Base-by-base conservation (phyloP, 2,888 invertebrate genomes). In the Pegoplata infirma region DNA sequence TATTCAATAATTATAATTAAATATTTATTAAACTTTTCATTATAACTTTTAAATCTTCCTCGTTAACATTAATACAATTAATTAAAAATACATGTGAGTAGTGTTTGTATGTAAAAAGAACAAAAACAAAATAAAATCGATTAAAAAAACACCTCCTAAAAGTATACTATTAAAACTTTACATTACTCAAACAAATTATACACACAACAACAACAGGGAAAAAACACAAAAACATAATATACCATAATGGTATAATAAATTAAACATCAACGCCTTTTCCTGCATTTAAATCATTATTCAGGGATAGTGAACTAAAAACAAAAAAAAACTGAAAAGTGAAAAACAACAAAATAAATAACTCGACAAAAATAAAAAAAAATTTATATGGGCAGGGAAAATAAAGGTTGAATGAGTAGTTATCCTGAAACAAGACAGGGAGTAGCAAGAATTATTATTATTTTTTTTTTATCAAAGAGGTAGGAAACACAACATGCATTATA, bases 261-360 rank as follows among this genome's bases (percentile, higher is more conserved):
- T 79, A 79, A 79, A 79, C 71, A 79, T 79, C 79, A 79, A 79
- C 79, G 75, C 79, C 79, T 75, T 72, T 75, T 72, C 66, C 75
- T 71, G 75, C 75, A 72, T 75, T 79, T 67, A 75, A 79, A 72
- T 72, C 67, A 79, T 75, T 79, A 61, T 14, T 47, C 47, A 12
- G 28, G 47, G n/a, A 40, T 40, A 40, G 36, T 40, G 12, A 40
- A n/a, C n/a, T n/a, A n/a, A n/a, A n/a, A n/a, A n/a, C n/a, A n/a
- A n/a, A n/a, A n/a, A n/a, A n/a, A n/a, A n/a, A n/a, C n/a, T n/a
- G n/a, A 19, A 21, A 46, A 19, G 23, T 23, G 28, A 46, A 61
- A 46, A 49, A 53, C 10, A 32, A 32, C 16, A 53, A 66, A 59
- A 47, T 61, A 68, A 51, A 69, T 32, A 63, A 63, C 56, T 49